These are phyloP conservation scores for Chaetorhynchus papuensis DNA, from an alignment of 2,113 vertebrate species.

Conservation along the genomic window DNA sequence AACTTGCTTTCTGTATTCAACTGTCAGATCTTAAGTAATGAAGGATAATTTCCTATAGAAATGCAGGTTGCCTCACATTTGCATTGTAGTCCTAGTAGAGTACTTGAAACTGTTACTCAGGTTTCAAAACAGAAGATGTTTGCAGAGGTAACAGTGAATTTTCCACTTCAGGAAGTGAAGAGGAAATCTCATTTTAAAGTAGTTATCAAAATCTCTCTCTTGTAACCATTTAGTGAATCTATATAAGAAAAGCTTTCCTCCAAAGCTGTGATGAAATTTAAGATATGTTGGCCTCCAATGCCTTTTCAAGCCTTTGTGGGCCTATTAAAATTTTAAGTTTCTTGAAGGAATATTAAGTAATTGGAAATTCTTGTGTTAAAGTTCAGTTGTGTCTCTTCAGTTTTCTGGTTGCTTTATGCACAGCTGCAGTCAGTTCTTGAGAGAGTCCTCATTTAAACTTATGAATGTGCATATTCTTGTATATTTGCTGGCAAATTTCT, in stretches of 20 bases:
- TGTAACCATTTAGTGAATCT: not conserved
- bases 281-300: not conserved
- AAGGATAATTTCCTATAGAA: not conserved
- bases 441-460: conserved; percentile 6
- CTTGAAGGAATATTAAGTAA: not conserved
- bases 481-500: not conserved
- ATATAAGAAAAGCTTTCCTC: not conserved
- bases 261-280: not conserved
- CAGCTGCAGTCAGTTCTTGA: not conserved
- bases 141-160: not conserved
- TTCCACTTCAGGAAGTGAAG: not conserved
- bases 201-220: conserved; percentile 8
- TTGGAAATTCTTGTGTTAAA: not conserved
- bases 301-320: not conserved
- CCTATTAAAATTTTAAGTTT: not conserved
- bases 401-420: not conserved
- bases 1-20: not conserved
- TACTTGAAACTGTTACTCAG: not conserved
- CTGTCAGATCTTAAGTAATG: not conserved
- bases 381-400: not conserved
- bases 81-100: not conserved
- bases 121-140: not conserved
- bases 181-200: not conserved
- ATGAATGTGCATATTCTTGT: not conserved
- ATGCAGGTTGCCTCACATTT: not conserved